These are phyloP conservation scores for Dryomyza anilis DNA, from an alignment of 2,888 invertebrate species.

Conservation along the genomic window DNA sequence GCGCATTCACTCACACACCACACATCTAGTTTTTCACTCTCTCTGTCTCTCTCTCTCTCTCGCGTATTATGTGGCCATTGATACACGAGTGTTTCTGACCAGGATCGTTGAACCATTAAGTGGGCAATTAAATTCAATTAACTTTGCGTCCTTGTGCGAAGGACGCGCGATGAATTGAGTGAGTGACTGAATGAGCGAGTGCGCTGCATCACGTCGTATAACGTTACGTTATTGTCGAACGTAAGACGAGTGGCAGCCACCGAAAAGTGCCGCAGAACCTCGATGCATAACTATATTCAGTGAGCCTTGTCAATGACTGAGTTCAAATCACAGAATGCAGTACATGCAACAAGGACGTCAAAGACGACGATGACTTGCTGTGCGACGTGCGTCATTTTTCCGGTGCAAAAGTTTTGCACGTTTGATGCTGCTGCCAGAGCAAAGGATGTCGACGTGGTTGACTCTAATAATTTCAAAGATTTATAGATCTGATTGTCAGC, in stretches of 20 bases:
- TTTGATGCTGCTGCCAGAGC: conserved; percentile 2
- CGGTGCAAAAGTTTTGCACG: conserved; percentile 35
- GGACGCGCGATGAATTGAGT: neutral
- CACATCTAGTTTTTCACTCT: too few relatives aligned
- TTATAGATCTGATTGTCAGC: conserved; percentile 36
- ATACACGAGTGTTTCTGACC: conserved; percentile 36
- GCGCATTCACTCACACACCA: neutral
- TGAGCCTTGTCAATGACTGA: too few relatives aligned
- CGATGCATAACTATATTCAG: too few relatives aligned
- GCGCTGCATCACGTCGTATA: conserved; percentile 22
- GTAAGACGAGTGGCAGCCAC: neutral
- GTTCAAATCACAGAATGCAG: too few relatives aligned
- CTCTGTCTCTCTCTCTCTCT: too few relatives aligned
- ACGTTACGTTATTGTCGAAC: conserved; percentile 14
- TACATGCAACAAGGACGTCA: conserved; percentile 14
- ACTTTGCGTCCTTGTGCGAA: conserved; percentile 36
- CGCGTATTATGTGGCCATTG: neutral
- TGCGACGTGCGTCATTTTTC: conserved; percentile 24
- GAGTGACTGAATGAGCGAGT: neutral
- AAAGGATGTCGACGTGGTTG: conserved; percentile 16
- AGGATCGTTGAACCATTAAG: conserved; percentile 57
- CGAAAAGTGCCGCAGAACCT: neutral
- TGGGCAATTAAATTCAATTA: conserved; percentile 61
- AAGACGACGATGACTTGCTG: neutral
- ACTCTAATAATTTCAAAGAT: conserved; percentile 46